Evolutionary conservation across 2,888 invertebrate genomes (phyloP), one percentile per base, ranked within the genome.

Genomic region (Hyalella azteca): DNA sequence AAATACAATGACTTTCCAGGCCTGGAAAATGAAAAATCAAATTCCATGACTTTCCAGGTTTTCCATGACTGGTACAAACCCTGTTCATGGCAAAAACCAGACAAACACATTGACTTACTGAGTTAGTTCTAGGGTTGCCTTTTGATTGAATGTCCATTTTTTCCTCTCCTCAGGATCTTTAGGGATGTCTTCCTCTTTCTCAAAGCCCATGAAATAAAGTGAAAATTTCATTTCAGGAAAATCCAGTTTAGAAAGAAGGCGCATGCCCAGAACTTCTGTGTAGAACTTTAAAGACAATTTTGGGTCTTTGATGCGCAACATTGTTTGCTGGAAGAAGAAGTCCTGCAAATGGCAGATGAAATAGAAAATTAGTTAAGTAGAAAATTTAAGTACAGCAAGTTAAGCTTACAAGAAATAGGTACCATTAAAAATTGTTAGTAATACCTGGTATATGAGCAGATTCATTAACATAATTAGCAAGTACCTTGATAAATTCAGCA

Each of bases 221-320:
- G 95, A 93, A 88, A 97, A 97, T 88, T 95, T 94, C 91, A 95
- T 94, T 81, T 91, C 92, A 0, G 95, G 93, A 87, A 96, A 96
- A 88, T 97, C 96, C 2, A 94, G 88, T 87, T 96, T 96, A 84
- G 94, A 93, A 77, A 98, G 89, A 59, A 97, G 89, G 15, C 92
- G 93, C 97, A 97, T 97, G 7, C 97, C 97, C 0, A 98, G 89
- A 0, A 97, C 93, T 77, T 93, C 92, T 0, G 95, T 94, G 89
- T 97, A 97, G 88, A 98, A 97, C 0, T 95, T 94, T 73, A 98
- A 88, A 0, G 95, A 94, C 85, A 91, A 92, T 83, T 92, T 91
- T 0, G 97, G 97, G 87, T 98, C 96, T 87, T 97, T 97, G 84
- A 97, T 95, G 48, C 97, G 91, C 87, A 94, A 94, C 97, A 98